These are phyloP conservation scores for Charanyca ferruginea DNA, from an alignment of 2,888 invertebrate species.

Conservation along the genomic window DNA sequence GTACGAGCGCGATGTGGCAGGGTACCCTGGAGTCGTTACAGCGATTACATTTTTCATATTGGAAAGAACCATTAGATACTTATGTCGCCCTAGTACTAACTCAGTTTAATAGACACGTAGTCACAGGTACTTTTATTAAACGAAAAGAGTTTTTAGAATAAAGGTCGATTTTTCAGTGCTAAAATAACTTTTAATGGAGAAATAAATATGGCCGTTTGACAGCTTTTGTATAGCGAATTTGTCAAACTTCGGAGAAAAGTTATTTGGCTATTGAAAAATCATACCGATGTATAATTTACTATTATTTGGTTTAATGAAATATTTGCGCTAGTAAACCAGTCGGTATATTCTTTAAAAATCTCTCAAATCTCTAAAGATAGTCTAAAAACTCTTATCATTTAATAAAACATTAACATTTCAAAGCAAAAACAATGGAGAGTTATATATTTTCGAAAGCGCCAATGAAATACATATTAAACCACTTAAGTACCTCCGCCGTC, in stretches of 20 bases:
- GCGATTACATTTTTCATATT: constrained; percentile 26
- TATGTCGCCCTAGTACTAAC: constrained; percentile 2
- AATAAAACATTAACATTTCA: constrained; percentile 32
- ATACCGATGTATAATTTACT: too few species aligned
- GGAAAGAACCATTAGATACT: constrained; percentile 1
- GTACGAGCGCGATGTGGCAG: constrained; percentile 13
- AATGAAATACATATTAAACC: constrained; percentile 38
- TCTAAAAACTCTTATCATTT: too few species aligned
- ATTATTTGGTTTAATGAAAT: constrained; percentile 33
- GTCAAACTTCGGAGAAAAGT: too few species aligned
- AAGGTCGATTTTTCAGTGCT: too few species aligned
- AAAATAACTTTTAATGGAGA: too few species aligned
- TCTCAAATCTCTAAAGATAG: too few species aligned
- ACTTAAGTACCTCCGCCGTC: constrained; percentile 34
- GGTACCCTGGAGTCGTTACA: constrained; percentile 12
- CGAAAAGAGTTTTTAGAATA: constrained; percentile 10
- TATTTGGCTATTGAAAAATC: too few species aligned
- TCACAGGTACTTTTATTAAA: constrained; percentile 35
- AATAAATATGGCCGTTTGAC: too few species aligned
- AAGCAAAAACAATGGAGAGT: constrained; percentile 36
- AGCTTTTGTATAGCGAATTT: too few species aligned
- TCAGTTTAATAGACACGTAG: constrained; percentile 7
- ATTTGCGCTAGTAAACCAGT: constrained; percentile 4
- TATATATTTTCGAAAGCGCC: constrained; percentile 22
- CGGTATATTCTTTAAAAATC: neutral